Conservation (phyloP, 2,113 vertebrate genomes). For the Rhipidura dahli region DNA sequence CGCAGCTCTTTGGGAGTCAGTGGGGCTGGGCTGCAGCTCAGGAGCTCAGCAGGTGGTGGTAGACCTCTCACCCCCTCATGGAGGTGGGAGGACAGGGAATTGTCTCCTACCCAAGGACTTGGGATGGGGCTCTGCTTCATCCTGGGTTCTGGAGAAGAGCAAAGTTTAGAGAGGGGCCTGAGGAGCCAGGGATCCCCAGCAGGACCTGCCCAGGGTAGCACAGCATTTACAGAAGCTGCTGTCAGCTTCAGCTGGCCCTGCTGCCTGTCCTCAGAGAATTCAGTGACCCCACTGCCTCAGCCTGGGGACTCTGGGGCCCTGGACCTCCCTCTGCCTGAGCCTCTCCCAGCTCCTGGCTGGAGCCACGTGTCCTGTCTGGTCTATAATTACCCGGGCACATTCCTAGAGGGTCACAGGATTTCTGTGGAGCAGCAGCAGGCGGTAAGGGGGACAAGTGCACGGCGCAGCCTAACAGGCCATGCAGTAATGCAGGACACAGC, state of each 20-base stretch:
- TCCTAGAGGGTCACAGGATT: constrained; percentile 34
- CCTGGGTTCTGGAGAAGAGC: background rate
- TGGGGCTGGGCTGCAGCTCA: background rate
- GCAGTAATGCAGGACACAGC: background rate
- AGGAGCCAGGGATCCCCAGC: no score
- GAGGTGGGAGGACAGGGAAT: rapidly evolving
- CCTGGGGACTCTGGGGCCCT: rapidly evolving
- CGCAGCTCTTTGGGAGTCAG: background rate
- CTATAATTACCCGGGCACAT: constrained; percentile 42
- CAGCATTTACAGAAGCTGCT: rapidly evolving
- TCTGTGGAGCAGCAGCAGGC: background rate
- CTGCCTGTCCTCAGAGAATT: background rate
- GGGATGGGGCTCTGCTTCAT: background rate
- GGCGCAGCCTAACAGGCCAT: background rate
- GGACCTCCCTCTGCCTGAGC: background rate
- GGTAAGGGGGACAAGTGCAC: background rate
- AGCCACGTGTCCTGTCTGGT: background rate
- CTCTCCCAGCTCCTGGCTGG: background rate
- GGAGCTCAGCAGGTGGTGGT: background rate
- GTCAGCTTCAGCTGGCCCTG: background rate
- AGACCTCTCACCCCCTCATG: background rate
- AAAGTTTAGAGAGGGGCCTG: background rate
- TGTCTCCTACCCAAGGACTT: background rate
- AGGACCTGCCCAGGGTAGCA: background rate
- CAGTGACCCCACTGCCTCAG: background rate